Percentiles rank a stretch among this genome's conserved stretches.
Conservation (phyloP, 2,888 invertebrate species). For the Metallyticus violacea region DNA sequence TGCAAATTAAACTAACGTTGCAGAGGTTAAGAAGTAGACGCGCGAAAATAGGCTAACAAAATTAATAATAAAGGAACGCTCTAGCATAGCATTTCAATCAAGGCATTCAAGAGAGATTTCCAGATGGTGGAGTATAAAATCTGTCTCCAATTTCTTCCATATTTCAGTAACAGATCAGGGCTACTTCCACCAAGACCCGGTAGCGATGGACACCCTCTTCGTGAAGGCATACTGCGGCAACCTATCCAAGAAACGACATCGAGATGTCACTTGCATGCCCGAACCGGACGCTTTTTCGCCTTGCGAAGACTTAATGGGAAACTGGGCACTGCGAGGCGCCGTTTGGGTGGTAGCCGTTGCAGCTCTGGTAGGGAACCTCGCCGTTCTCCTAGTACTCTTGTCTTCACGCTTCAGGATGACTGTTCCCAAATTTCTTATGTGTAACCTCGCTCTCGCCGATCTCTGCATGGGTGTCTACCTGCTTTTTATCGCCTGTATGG, state of each 20-base stretch:
- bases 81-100: no score
- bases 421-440: slow-evolving; percentile 61
- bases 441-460: slow-evolving; percentile 66
- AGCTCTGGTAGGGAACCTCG: slow-evolving; percentile 61
- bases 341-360: slow-evolving; percentile 61
- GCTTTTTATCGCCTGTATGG: slow-evolving; percentile 58
- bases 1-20: no score
- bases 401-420: slow-evolving; percentile 50
- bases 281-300: slow-evolving; percentile 62
- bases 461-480: slow-evolving; percentile 65
- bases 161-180: slow-evolving; percentile 27
- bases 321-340: slow-evolving; percentile 54
- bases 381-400: slow-evolving; percentile 59
- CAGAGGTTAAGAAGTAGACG: no score
- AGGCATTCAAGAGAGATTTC: no score
- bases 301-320: slow-evolving; percentile 64
- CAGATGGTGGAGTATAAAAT: no score
- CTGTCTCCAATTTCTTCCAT: no score
- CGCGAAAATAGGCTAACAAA: no score
- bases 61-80: no score
- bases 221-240: slow-evolving; percentile 32
- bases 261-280: slow-evolving; percentile 51
- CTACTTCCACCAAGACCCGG: slow-evolving; percentile 36
- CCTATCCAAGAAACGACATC: slow-evolving; percentile 35
- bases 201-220: slow-evolving; percentile 37